These are phyloP conservation scores for Gymnothorax reevesii DNA, from an alignment of 2,797 vertebrate genomes.

Conservation along the genomic window DNA sequence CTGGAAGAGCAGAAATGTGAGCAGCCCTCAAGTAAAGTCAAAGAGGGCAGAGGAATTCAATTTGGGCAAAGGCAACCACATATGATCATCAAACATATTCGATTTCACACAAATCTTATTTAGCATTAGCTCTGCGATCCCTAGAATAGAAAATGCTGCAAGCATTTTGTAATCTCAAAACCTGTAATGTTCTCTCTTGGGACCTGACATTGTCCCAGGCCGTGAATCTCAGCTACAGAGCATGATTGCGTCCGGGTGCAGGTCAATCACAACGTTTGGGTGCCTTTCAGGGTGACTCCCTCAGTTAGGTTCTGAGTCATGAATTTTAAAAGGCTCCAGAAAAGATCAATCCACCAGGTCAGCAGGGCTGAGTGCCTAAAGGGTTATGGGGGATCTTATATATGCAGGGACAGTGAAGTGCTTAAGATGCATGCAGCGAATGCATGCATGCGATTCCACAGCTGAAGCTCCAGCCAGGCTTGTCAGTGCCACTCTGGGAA, in stretches of 20 bases:
- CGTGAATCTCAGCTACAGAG: neutral
- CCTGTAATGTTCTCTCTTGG: neutral
- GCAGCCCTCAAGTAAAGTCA: neutral
- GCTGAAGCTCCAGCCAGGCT: slow-evolving; percentile 40
- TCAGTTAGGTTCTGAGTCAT: slow-evolving; percentile 24
- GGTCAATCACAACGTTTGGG: slow-evolving; percentile 41
- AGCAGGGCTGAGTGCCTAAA: neutral
- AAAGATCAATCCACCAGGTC: neutral
- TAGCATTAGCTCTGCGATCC: neutral
- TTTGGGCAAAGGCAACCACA: neutral
- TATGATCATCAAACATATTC: neutral
- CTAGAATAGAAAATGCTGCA: neutral
- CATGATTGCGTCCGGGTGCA: slow-evolving; percentile 37
- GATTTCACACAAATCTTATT: neutral
- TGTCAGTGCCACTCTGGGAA: slow-evolving; percentile 42
- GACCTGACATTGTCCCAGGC: neutral
- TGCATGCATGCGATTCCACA: slow-evolving; percentile 37
- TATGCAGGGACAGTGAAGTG: neutral
- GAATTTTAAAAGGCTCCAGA: neutral
- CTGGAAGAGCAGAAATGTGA: neutral
- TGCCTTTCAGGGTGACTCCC: slow-evolving; percentile 17
- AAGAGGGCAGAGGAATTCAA: neutral
- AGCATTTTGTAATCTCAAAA: slow-evolving; percentile 32
- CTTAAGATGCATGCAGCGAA: neutral
- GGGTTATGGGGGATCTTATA: neutral